Base-by-base conservation (phyloP, 1,140 invertebrate species). In the Atta colombica region DNA sequence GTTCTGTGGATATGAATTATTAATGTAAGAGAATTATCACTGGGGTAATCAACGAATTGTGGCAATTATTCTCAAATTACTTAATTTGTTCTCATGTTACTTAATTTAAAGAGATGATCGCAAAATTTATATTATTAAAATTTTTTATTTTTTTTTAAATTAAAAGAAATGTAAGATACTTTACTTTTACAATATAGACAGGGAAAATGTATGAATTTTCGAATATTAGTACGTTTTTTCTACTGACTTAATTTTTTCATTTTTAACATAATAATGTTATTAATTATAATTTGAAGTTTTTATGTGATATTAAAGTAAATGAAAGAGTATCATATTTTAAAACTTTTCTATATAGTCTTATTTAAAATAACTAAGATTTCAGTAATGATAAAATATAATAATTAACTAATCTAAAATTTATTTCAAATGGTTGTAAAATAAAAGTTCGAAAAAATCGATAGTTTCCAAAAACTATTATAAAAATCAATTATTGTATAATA, bases 11-110 rank as follows among this genome's bases (percentile, higher is more conserved):
- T 60, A 45, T 61, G 7, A 61, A 75, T 75, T 75, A 75, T 75
- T 60, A 77, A 77, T 77, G 35, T 39, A 72, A 60, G 31, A 60
- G 12, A 39, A 61, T 60, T 60, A 39, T 77, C 55, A 77, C 3
- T 74, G 10, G 39, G 2, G 28, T 72, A 72, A 72, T 72, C 25
- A 72, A 35, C 28, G n/a, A 18, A 74, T 14, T 25, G 4, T 21
- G 71, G 1, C 18, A 74, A 58, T 74, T 58, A 39, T 21, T 60
- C 2, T 18, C 31, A 74, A 74, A 74, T 74, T 58, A 58, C 10
- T 12, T 58, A 35, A 35, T 35, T 74, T 58, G 21, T 21, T 60
- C 1, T 25, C n/a, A 74, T 58, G 58, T 74, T 58, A 58, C 18
- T 12, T 58, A 74, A 69, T 69, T 69, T 51, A 69, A 51, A 51